Base-by-base conservation (phyloP, 2,113 vertebrate species). In the Aptenodytes forsteri region DNA sequence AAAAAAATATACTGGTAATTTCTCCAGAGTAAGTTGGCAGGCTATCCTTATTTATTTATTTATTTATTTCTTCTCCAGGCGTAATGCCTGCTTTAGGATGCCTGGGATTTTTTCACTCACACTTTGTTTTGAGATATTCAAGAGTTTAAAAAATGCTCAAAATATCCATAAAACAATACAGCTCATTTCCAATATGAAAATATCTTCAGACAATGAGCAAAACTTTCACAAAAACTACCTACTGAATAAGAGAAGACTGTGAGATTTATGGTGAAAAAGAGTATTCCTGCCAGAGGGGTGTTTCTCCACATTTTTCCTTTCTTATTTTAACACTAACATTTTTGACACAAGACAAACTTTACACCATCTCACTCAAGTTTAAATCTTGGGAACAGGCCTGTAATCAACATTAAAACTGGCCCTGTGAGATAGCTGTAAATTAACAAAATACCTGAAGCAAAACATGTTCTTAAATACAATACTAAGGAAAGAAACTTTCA, bases 1-100 rank as follows among this genome's bases (percentile, higher is more conserved):
- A 49, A 75, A 89, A 93, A 97, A 89, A 66, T 58, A 61, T 25
- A 58, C 40, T 13, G 16, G 34, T 49, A 89, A 69, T 91, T 96
- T 95, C 42, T 94, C 56, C 58, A 61, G 42, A 85, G 36, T 65
- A 66, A 76, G 61, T 58, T 91, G 58, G 10, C 58, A 76, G 50
- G 22, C 3, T 76, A 16, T 56, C 26, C 10, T 83, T 38, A 40
- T 69, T 96, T 93, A 47, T 89, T 88, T 94, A 58, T 85, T 87
- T 92, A 34, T 58, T 80, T 92, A n/a, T 58, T 77, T 83, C 1
- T 73, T 87, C 18, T 75, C 5, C 20, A 58, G 17, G 7, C 4
- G 3, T 64, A 78, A 86, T 47, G 4, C 7, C n/a, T 83, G 2
- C 38, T 58, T 80, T 62, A 56, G 25, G 25, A 75, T 75, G 14